Conservation (phyloP, 92 coral and sea anemone genomes). For the Isaurus tuberculatus region DNA sequence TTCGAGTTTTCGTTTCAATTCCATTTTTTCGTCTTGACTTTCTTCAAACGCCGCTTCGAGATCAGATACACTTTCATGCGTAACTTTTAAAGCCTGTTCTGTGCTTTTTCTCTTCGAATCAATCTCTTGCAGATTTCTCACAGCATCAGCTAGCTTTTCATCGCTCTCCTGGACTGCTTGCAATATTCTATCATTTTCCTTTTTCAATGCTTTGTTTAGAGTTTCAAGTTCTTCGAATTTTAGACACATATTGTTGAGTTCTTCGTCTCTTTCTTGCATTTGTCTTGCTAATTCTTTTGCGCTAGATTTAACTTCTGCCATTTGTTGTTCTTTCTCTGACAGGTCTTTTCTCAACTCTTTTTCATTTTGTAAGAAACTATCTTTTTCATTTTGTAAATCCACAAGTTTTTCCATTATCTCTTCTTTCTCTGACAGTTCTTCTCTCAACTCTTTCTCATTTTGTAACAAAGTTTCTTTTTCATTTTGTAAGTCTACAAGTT, state of each 20-base stretch:
- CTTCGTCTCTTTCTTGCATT: conserved; percentile 63
- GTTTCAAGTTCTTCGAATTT: conserved; percentile 61
- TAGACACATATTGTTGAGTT: conserved; percentile 54
- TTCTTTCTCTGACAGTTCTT: conserved; percentile 58
- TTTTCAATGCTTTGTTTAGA: conserved; percentile 39
- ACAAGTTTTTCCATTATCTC: conserved; percentile 68
- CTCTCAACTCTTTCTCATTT: conserved; percentile 58
- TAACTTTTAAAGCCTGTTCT: conserved; percentile 63
- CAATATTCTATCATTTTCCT: conserved; percentile 59
- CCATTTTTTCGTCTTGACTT: conserved; percentile 63
- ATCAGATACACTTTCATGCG: conserved; percentile 70
- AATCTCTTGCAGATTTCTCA: conserved; percentile 40
- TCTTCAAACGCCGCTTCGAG: conserved; percentile 75
- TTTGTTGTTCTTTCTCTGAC: conserved; percentile 65
- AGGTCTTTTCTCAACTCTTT: conserved; percentile 63
- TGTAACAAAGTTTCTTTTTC: conserved; percentile 57
- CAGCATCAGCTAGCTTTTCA: conserved; percentile 63
- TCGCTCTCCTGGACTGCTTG: conserved; percentile 47
- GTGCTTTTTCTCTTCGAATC: conserved; percentile 52
- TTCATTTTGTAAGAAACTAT: conserved; percentile 46
- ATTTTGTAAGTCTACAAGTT: conserved; percentile 53
- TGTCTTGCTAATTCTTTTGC: conserved; percentile 58
- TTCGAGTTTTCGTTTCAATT: conserved; percentile 53
- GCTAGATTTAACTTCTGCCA: conserved; percentile 50
- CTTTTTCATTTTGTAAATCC: conserved; percentile 59